phyloP scores from a whole-genome alignment of 2,113 vertebrate genomes.

The Hippocampus zosterae region DNA sequence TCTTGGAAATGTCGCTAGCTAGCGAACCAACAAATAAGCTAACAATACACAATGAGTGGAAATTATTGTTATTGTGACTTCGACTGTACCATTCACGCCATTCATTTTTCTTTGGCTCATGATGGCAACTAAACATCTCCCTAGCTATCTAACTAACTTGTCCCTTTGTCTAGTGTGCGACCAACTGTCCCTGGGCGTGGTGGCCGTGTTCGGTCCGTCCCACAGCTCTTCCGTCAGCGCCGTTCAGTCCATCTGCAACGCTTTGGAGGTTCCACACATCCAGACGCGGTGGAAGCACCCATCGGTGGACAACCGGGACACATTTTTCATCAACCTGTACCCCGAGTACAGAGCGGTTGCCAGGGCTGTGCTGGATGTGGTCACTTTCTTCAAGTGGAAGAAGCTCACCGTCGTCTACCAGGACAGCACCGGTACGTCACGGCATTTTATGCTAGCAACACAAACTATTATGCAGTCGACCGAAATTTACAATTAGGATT shows the following conservation, averaged over 20 bases:
- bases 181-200: conserved; percentile 93
- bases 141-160: background rate
- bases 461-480: too few species aligned
- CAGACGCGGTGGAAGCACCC: conserved; percentile 97
- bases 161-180: conserved; percentile 79
- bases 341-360: conserved; percentile 93
- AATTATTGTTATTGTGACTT: too few species aligned
- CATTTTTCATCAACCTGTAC: conserved; percentile 95
- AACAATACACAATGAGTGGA: too few species aligned
- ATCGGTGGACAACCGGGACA: conserved; percentile 86
- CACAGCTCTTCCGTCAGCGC: conserved; percentile 95
- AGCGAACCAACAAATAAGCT: too few species aligned
- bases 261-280: conserved; percentile 95
- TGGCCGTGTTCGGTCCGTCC: conserved; percentile 91
- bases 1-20: too few species aligned
- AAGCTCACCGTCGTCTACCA: conserved; percentile 92
- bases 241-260: conserved; percentile 97
- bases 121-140: background rate
- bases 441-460: background rate
- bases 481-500: too few species aligned
- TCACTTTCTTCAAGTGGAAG: conserved; percentile 92
- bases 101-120: background rate
- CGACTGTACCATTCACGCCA: too few species aligned
- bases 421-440: conserved; percentile 85
- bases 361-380: conserved; percentile 89